A percentile compares a stretch with the other conserved stretches of the same genome.
Conservation (phyloP, 64 coral and sea anemone genomes). For the Actinia equina region DNA sequence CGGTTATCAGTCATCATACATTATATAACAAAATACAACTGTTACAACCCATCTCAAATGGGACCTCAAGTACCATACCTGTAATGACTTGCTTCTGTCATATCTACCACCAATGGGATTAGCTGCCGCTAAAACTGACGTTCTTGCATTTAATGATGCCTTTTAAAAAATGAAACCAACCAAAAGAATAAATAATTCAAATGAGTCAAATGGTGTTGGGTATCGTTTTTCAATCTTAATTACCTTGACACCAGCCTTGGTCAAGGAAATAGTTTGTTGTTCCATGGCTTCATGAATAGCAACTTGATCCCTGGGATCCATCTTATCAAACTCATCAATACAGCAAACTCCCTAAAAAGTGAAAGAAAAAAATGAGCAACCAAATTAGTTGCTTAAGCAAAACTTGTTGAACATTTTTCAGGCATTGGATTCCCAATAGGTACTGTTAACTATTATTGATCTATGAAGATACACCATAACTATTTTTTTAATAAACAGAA, state of each 20-base stretch:
- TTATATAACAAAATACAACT: too few species aligned
- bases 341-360: constrained; percentile 82
- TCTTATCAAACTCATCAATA: constrained; percentile 99
- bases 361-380: too few species aligned
- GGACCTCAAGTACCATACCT: constrained; percentile 36
- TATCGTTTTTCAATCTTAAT: background rate
- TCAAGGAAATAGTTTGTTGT: constrained; percentile 97
- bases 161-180: background rate
- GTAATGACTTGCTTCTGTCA: constrained; percentile 96
- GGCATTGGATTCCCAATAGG: too few species aligned
- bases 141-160: constrained; percentile 98
- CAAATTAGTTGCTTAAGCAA: too few species aligned
- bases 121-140: constrained; percentile 94
- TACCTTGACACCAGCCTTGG: constrained; percentile 98
- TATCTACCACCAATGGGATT: constrained; percentile 97
- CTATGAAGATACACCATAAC: too few species aligned
- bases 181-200: background rate
- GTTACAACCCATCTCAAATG: too few species aligned
- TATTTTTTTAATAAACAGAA: too few species aligned
- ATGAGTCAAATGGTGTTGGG: background rate
- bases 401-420: too few species aligned
- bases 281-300: constrained; percentile 99
- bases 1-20: too few species aligned
- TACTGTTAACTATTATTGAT: too few species aligned
- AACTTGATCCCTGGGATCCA: constrained; percentile 95